Conservation (phyloP, 2,113 vertebrate genomes). For the Regulus satrapa region DNA sequence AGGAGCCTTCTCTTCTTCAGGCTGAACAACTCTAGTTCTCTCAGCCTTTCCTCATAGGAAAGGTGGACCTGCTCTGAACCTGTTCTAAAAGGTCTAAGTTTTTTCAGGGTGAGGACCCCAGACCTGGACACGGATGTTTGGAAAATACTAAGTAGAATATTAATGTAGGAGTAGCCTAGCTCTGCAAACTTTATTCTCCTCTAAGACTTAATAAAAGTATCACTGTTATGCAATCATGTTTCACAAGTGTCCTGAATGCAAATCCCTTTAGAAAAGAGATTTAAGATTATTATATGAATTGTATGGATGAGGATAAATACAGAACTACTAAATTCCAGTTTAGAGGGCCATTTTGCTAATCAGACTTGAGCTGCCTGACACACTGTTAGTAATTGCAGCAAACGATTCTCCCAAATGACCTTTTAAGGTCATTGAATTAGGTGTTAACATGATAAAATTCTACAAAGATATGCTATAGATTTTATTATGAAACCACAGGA, state of each 20-base stretch:
- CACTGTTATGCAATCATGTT: background rate
- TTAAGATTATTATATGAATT: background rate
- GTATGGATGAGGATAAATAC: background rate
- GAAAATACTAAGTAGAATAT: background rate
- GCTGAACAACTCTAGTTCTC: background rate
- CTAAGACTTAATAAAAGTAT: background rate
- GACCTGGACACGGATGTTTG: background rate
- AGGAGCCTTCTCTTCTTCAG: background rate
- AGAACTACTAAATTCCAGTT: background rate
- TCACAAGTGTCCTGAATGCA: background rate
- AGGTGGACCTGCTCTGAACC: background rate
- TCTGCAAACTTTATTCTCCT: background rate
- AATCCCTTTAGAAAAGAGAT: background rate
- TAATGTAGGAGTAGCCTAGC: background rate
- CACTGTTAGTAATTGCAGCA: background rate
- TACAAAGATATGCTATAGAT: background rate
- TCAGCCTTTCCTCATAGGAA: background rate
- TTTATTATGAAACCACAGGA: background rate
- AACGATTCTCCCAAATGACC: background rate
- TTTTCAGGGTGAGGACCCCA: background rate
- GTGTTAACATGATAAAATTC: background rate
- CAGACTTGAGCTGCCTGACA: background rate
- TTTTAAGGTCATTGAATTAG: background rate
- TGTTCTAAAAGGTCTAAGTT: background rate
- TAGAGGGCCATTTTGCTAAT: background rate